Percentiles rank a stretch among this genome's conserved stretches.
phyloP scores from a whole-genome alignment of 92 coral and sea anemone genomes.

The Siderastrea siderea region DNA sequence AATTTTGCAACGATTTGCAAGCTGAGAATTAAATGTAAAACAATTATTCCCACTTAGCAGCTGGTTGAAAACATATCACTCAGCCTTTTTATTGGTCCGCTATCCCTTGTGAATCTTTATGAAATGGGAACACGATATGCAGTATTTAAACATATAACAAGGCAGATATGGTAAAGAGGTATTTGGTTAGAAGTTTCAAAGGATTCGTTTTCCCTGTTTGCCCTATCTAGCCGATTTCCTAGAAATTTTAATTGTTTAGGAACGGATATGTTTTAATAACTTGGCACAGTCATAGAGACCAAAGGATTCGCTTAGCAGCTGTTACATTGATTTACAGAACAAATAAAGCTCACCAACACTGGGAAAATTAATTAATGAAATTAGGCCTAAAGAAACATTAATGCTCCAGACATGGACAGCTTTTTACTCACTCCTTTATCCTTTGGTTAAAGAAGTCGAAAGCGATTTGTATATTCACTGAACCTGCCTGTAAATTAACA shows the following conservation, averaged over 20 bases:
- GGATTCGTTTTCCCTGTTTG: neutral
- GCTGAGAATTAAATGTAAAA: too few species aligned
- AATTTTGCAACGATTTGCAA: too few species aligned
- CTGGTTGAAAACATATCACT: too few species aligned
- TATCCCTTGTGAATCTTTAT: too few species aligned
- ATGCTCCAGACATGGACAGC: neutral
- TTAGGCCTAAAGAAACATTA: neutral
- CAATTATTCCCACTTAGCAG: too few species aligned
- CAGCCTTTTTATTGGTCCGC: too few species aligned
- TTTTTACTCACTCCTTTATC: neutral
- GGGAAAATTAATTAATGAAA: slow-evolving; percentile 21
- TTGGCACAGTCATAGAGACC: slow-evolving; percentile 3
- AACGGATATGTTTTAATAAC: slow-evolving; percentile 16
- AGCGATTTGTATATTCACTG: neutral
- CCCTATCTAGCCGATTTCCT: neutral
- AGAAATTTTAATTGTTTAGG: neutral
- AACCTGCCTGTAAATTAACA: slow-evolving; percentile 14
- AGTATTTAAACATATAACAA: too few species aligned
- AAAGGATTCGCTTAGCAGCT: slow-evolving; percentile 2
- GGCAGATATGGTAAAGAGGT: neutral
- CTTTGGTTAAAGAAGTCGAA: neutral
- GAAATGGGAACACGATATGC: too few species aligned
- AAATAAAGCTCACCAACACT: slow-evolving; percentile 18
- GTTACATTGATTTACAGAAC: slow-evolving; percentile 11
- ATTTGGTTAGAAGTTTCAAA: neutral